phyloP scores from a whole-genome alignment of 2,113 vertebrate genomes.

The Dipodomys stephensi region DNA sequence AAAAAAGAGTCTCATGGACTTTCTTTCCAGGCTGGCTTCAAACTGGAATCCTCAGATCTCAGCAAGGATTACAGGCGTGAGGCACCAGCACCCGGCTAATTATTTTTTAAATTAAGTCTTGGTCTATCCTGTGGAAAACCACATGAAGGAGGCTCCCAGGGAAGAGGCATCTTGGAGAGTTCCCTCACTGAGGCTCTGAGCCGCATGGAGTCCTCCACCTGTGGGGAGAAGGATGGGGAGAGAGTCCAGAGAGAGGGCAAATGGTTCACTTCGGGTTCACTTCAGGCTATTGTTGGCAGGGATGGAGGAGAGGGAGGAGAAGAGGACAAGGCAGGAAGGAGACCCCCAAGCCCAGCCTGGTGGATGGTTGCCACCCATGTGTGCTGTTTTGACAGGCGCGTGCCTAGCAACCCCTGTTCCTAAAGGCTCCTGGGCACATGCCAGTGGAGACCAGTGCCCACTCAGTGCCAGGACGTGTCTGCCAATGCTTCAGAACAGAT shows the following conservation, averaged over 20 bases:
- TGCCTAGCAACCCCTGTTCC: not conserved
- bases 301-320: not conserved
- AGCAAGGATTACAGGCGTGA: too few relatives aligned
- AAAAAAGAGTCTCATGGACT: too few relatives aligned
- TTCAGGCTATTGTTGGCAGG: not conserved
- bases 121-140: accelerated
- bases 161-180: not conserved
- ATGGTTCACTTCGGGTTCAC: not conserved
- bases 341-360: not conserved
- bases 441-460: not conserved
- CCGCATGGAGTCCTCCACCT: not conserved
- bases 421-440: not conserved
- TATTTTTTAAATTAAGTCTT: not conserved
- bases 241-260: not conserved
- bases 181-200: not conserved
- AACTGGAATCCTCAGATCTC: too few relatives aligned
- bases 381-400: not conserved
- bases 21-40: too few relatives aligned
- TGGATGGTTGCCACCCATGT: not conserved
- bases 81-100: too few relatives aligned
- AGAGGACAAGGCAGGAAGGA: not conserved
- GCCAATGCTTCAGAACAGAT: not conserved
- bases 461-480: not conserved
- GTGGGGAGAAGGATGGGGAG: not conserved
- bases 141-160: not conserved